Evolutionary conservation across 2,113 vertebrate species (phyloP).

Genomic region (Lepidothrix coronata): DNA sequence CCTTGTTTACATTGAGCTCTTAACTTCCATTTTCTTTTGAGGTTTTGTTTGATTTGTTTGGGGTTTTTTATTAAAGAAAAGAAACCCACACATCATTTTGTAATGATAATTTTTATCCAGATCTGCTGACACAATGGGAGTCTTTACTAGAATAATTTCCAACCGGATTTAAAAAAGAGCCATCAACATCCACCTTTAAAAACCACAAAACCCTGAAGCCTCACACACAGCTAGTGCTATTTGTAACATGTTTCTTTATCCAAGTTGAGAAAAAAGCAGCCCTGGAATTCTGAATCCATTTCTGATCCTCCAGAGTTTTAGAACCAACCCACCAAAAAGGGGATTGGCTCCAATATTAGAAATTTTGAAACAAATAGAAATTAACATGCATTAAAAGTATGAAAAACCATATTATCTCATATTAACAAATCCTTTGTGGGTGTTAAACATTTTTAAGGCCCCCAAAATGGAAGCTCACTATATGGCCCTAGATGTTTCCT

Average conservation of each 20-base stretch:
- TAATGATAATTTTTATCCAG: constrained; percentile 4
- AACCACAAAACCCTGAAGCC: not conserved
- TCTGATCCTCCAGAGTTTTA: not conserved
- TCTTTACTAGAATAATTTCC: constrained; percentile 11
- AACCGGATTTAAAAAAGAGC: not conserved
- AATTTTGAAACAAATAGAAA: not conserved
- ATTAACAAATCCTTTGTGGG: not conserved
- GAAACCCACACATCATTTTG: not conserved
- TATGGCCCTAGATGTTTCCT: not conserved
- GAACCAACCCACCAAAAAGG: not conserved
- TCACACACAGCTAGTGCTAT: not conserved
- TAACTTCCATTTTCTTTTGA: not conserved
- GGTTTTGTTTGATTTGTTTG: not conserved
- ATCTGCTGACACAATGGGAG: constrained; percentile 2
- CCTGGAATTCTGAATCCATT: not conserved
- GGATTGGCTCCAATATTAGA: not conserved
- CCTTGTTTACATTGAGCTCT: not conserved
- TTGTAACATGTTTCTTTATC: not conserved
- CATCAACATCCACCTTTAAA: not conserved
- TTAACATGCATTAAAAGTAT: not conserved
- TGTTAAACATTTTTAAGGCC: not conserved
- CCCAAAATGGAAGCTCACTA: not conserved
- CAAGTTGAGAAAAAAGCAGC: not conserved
- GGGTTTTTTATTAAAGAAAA: not conserved
- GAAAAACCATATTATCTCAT: not conserved